Base-by-base conservation (phyloP, 2,888 invertebrate genomes). In the Lepeophtheirus nordmannii region DNA sequence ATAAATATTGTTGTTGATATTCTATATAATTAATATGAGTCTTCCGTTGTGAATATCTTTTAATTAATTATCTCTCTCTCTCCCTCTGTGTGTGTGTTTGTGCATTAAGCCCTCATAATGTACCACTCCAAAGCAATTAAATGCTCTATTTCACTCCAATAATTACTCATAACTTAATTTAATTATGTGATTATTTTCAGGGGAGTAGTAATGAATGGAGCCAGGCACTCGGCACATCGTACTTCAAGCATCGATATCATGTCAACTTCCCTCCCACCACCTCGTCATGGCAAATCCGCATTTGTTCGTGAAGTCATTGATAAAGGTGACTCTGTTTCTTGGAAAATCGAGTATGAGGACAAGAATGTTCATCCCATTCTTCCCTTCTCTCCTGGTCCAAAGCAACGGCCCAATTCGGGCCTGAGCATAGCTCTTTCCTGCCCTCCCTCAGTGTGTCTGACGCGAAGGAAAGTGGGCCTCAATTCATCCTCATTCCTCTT, bases 261-360 rank as follows among this genome's bases (percentile, higher is more conserved):
- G 53, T 46, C 53, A 14, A 46, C 53, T 5, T 46, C 53, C 17
- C 53, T 46, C n/a, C 53, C 53, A n/a, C 53, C 53, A n/a, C 2
- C 53, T 46, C 53, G 53, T 46, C 53, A 46, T 17, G 53, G 53
- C 14, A 46, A 17, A 46, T 46, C 53, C 53, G 53, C 53, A 2
- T 46, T 46, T n/a, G 20, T 63, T 11, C 56, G 41, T 22, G 63
- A 63, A 30, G 63, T 63, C 3, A 53, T 63, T 23, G 23, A 63
- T 14, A 63, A 63, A n/a, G 23, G 53, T 20, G 63, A 63, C 30
- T 63, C 63, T 22, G 30, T 63, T 14, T 20, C 63, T n/a, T 63
- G 63, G 63, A 63, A 63, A 37, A 46, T 63, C 56, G 63, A 63
- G 56, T 63, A 63, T 30, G 62, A 62, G 20, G 62, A 62, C 3